Evolutionary conservation across 2,797 vertebrate species (phyloP), one percentile per base, ranked within the genome.

Genomic region (Sardinella longiceps): DNA sequence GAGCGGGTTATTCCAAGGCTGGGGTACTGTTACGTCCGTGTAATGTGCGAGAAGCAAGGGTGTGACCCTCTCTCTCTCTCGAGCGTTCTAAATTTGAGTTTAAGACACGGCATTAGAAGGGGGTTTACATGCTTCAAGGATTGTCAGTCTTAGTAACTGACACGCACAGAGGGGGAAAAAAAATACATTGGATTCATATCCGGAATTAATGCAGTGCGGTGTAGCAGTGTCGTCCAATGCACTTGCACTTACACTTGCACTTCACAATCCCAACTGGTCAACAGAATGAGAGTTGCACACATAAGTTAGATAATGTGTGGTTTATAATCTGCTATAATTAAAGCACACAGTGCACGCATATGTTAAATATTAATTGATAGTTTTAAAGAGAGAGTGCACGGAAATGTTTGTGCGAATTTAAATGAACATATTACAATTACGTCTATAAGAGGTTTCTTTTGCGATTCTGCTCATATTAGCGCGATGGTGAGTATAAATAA

Each of bases 11-110:
- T 95, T 95, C 92, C 90, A 89, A 91, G 84, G 46, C 5, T 5
- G 3, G 18, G 88, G 82, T 92, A 85, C 46, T 37, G 88, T 95
- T 92, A 91, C 92, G 90, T 93, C 92, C 94, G 94, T 91, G 92
- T 92, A 88, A 90, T 88, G 90, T 91, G 86, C 66, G 88, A 92
- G 94, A 93, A 88, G 91, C 90, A 86, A 84, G 87, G 88, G 81
- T 0, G 37, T 85, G 85, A 87, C 82, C 14, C 81, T 89, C 90
- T 82, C 88, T 83, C 81, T 89, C 90, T 82, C 88, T 83, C 88
- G 90, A 87, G 86, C 33, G 28, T 66, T 90, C 93, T 94, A 94
- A 94, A 91, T 94, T 80, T 53, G 91, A 91, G 43, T 60, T 86
- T 88, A 82, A 51, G 85, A 91, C 91, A 92, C 85, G 58, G 83